Evolutionary conservation across 2,113 vertebrate genomes (phyloP).

Genomic region (Scatophagus argus): DNA sequence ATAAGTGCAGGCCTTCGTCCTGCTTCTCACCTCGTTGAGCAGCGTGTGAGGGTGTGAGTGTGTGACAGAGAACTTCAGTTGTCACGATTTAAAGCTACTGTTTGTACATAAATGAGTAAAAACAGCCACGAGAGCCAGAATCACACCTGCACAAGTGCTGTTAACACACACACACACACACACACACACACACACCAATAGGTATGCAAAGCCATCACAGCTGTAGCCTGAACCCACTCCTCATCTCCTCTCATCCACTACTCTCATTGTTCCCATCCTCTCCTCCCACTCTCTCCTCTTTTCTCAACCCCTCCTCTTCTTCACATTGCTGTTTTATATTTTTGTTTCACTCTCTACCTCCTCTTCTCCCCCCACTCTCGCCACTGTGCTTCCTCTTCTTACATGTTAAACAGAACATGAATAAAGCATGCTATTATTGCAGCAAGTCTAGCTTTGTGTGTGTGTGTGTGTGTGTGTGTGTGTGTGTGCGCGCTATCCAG

Average conservation of each 20-base stretch:
- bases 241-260: constrained; percentile 29
- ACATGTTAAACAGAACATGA: constrained; percentile 59
- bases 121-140: background rate
- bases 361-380: background rate
- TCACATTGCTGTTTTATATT: background rate
- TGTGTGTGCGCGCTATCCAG: constrained; percentile 3
- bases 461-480: background rate
- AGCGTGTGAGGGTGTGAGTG: constrained; percentile 19
- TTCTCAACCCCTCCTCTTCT: constrained; percentile 11
- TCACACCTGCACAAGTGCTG: constrained; percentile 41
- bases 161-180: constrained; percentile 16
- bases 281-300: constrained; percentile 30
- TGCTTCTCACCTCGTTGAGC: constrained; percentile 28
- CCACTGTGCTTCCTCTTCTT: constrained; percentile 7
- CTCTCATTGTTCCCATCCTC: constrained; percentile 27
- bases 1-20: constrained; percentile 1
- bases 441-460: background rate
- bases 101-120: constrained; percentile 37
- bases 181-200: background rate
- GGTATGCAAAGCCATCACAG: constrained; percentile 5
- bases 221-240: constrained; percentile 16
- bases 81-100: constrained; percentile 13
- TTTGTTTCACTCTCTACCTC: constrained; percentile 10
- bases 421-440: constrained; percentile 56
- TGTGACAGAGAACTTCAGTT: constrained; percentile 18